Conservation (phyloP, 2,113 vertebrate genomes). For the Mus spicilegus region DNA sequence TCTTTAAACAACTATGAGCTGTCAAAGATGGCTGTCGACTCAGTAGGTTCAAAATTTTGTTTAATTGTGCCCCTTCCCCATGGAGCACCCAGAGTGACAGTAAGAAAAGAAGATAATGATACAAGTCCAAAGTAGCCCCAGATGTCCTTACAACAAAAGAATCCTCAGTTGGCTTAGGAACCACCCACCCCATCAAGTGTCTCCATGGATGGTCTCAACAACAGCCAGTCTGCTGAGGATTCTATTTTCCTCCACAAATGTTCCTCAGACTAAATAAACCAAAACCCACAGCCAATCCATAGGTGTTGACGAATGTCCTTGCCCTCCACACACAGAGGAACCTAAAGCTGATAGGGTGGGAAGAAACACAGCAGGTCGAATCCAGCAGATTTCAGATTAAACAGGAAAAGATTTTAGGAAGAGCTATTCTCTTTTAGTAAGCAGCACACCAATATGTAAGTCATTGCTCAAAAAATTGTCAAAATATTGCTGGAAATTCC, state of each 20-base stretch:
- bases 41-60: not conserved
- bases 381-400: not conserved
- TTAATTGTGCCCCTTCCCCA: not conserved
- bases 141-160: not conserved
- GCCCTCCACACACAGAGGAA: not conserved
- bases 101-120: not conserved
- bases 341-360: not conserved
- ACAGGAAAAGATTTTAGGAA: not conserved
- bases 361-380: not conserved
- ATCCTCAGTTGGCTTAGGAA: not conserved
- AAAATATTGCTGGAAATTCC: not conserved
- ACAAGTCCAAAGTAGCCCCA: conserved; percentile 8
- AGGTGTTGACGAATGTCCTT: not conserved
- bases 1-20: not conserved
- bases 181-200: not conserved
- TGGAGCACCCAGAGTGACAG: not conserved
- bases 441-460: not conserved
- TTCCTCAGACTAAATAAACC: not conserved
- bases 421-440: not conserved
- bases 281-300: not conserved
- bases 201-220: not conserved
- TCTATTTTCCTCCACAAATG: not conserved
- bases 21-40: not conserved
- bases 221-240: not conserved
- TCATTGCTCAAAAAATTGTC: not conserved